Evolutionary conservation across 2,888 invertebrate species (phyloP).

Genomic region (Drosophila multiciliata): DNA sequence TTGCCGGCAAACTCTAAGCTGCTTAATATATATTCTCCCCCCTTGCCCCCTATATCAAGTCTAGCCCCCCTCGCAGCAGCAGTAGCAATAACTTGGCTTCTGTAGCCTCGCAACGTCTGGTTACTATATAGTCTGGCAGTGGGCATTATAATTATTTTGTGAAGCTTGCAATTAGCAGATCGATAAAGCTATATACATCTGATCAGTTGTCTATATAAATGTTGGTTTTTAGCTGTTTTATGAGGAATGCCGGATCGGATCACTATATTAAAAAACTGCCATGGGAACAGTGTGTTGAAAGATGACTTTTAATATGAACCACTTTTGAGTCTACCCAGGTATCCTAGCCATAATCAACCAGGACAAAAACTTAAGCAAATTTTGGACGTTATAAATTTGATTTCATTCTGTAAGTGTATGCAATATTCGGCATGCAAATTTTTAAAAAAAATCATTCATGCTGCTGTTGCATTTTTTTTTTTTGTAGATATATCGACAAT

Average conservation of each 20-base stretch:
- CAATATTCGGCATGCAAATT: neutral
- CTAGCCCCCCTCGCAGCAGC: neutral
- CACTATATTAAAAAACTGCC: neutral
- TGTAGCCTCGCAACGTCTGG: constrained; percentile 1
- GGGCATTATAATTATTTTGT: neutral
- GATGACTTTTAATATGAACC: no score
- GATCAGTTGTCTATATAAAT: neutral
- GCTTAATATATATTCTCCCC: neutral
- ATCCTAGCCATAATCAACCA: neutral
- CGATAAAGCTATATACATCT: neutral
- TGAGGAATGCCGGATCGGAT: neutral
- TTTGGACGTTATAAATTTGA: neutral
- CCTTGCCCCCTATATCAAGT: no score
- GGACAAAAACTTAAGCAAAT: neutral
- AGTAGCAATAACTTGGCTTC: neutral
- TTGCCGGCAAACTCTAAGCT: constrained; percentile 23
- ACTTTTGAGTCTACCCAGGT: neutral
- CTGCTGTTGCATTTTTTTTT: constrained; percentile 23
- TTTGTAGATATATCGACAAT: constrained; percentile 55
- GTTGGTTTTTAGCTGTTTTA: no score
- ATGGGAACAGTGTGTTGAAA: no score
- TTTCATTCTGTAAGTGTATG: neutral
- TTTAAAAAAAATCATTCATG: neutral
- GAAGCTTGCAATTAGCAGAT: neutral
- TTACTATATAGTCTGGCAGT: neutral